These are phyloP conservation scores for Bungarus multicinctus DNA, from an alignment of 2,113 vertebrate species.

Conservation along the genomic window DNA sequence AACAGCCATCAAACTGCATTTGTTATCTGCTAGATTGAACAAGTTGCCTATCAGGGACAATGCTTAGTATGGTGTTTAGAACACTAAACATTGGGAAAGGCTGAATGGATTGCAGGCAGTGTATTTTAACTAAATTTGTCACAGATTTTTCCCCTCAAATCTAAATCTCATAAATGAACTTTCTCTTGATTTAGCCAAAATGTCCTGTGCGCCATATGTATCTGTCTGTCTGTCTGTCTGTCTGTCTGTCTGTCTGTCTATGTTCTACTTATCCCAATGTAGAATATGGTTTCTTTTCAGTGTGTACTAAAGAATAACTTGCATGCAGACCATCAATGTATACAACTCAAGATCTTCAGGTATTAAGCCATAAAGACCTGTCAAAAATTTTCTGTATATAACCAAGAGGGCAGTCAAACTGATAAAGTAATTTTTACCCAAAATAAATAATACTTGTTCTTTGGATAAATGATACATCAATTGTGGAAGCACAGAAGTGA, in stretches of 20 bases:
- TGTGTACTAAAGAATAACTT: constrained; percentile 2
- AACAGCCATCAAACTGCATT: constrained; percentile 35
- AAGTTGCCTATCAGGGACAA: constrained; percentile 61
- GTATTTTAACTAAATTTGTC: constrained; percentile 39
- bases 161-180: constrained; percentile 18
- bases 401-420: constrained; percentile 26
- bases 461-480: neutral
- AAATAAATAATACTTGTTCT: constrained; percentile 23
- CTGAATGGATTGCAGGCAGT: constrained; percentile 50
- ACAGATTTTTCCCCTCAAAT: constrained; percentile 47
- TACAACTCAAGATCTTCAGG: constrained; percentile 10
- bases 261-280: neutral
- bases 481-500: constrained; percentile 39
- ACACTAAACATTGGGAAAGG: constrained; percentile 53
- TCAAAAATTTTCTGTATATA: neutral
- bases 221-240: no score
- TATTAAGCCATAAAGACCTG: neutral
- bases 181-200: constrained; percentile 23
- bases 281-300: neutral
- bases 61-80: constrained; percentile 55
- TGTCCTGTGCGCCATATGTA: constrained; percentile 27
- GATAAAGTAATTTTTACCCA: constrained; percentile 52
- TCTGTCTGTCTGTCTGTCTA: neutral
- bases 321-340: neutral
- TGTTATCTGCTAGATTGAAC: constrained; percentile 57